Evolutionary conservation across 2,797 vertebrate species (phyloP).

Genomic region (Muraenolepis orangiensis): DNA sequence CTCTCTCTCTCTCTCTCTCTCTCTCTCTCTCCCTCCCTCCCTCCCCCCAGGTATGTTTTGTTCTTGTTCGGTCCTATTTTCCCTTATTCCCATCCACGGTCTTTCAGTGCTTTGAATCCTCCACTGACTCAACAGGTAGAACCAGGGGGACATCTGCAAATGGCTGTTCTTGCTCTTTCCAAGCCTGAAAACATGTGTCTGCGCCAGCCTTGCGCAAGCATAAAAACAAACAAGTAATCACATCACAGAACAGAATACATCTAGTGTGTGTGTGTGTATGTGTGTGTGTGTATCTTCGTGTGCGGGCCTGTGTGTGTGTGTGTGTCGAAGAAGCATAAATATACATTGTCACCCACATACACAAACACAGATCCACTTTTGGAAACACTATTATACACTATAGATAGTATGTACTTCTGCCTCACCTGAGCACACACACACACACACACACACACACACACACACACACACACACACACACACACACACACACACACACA

Average conservation of each 20-base stretch:
- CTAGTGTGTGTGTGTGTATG: neutral
- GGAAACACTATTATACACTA: no score
- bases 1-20: neutral
- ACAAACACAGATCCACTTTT: neutral
- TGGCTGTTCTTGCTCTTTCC: conserved; percentile 9
- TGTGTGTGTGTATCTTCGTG: no score
- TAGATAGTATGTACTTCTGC: no score
- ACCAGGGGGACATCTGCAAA: neutral
- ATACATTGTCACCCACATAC: neutral
- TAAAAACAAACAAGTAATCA: conserved; percentile 40
- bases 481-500: neutral
- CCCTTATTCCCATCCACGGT: neutral
- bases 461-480: neutral
- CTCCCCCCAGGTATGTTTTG: neutral
- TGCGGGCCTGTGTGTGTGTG: neutral
- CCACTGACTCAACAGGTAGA: neutral
- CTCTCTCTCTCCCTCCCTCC: neutral
- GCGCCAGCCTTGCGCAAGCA: conserved; percentile 29
- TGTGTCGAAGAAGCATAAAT: neutral
- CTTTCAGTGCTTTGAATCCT: neutral
- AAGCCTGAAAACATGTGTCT: conserved; percentile 38
- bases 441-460: neutral
- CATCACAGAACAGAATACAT: conserved; percentile 25
- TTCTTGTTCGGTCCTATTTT: neutral
- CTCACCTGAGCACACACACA: no score